Percentiles rank a stretch among this genome's conserved stretches.
These are phyloP conservation scores for Chrysodeixis includens DNA, from an alignment of 2,888 invertebrate genomes.

Conservation along the genomic window DNA sequence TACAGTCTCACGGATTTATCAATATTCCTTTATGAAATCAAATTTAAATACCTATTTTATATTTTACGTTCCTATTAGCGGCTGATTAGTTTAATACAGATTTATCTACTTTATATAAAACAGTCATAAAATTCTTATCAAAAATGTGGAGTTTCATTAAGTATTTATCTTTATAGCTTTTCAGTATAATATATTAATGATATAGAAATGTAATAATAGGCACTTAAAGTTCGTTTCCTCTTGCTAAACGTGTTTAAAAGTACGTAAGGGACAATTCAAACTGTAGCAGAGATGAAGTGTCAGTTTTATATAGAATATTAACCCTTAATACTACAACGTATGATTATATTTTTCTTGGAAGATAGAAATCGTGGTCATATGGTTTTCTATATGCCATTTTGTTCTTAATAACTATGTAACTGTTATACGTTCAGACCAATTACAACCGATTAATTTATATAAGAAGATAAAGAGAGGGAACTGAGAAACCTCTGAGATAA, in stretches of 20 bases:
- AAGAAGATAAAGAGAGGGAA: too few species aligned
- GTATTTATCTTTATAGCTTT: conserved; percentile 54
- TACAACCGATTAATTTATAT: too few species aligned
- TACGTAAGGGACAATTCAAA: conserved; percentile 11
- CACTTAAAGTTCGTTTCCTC: conserved; percentile 33
- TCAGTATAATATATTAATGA: conserved; percentile 45
- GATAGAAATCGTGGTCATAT: too few species aligned
- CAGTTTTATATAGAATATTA: too few species aligned
- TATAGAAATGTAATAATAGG: conserved; percentile 35
- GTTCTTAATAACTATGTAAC: too few species aligned
- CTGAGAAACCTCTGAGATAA: too few species aligned
- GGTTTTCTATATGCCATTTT: too few species aligned
- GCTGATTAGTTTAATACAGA: conserved; percentile 49
- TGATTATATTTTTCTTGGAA: too few species aligned
- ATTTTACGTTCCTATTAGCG: conserved; percentile 51
- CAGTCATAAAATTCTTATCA: conserved; percentile 53
- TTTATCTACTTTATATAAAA: conserved; percentile 53
- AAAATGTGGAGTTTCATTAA: conserved; percentile 44
- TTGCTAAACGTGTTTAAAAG: conserved; percentile 36
- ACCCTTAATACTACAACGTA: too few species aligned
- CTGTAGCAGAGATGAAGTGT: too few species aligned
- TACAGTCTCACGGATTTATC: conserved; percentile 39
- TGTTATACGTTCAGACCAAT: too few species aligned
- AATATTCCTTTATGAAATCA: conserved; percentile 24
- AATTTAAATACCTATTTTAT: conserved; percentile 33